These are phyloP conservation scores for Camponotus vicinus DNA, from an alignment of 1,140 invertebrate species.

Conservation along the genomic window DNA sequence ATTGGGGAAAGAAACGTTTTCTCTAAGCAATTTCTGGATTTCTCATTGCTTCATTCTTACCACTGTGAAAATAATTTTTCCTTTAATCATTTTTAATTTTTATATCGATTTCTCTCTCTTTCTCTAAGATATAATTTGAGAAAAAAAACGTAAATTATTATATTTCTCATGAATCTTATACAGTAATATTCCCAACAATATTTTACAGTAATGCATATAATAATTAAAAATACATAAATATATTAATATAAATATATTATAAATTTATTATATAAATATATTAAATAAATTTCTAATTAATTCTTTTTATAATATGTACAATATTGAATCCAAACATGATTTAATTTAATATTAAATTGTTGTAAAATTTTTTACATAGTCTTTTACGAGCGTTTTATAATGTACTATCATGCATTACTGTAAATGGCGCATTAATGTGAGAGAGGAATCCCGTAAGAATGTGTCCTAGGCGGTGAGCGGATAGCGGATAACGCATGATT, in stretches of 20 bases:
- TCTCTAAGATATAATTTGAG: not conserved
- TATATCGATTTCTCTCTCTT: too few relatives aligned
- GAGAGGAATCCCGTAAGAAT: constrained; percentile 58
- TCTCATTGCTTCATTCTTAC: constrained; percentile 15
- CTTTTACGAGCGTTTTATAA: not conserved
- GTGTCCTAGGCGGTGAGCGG: constrained; percentile 59
- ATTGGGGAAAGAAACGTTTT: constrained; percentile 18
- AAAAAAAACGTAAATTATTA: not conserved
- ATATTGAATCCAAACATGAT: not conserved
- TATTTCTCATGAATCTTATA: not conserved
- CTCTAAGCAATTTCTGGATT: constrained; percentile 30
- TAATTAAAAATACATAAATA: not conserved
- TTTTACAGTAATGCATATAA: not conserved
- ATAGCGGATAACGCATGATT: constrained; percentile 77
- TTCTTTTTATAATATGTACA: not conserved
- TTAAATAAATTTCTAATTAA: too few relatives aligned
- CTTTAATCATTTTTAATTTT: not conserved
- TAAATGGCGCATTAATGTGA: constrained; percentile 47
- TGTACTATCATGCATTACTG: constrained; percentile 17
- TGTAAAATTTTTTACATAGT: not conserved
- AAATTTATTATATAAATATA: too few relatives aligned
- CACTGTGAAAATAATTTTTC: not conserved
- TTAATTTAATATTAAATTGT: constrained; percentile 11
- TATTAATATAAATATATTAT: too few relatives aligned
- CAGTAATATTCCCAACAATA: not conserved